Base-by-base conservation (phyloP, 2,797 vertebrate species). In the Remorina albescens region DNA sequence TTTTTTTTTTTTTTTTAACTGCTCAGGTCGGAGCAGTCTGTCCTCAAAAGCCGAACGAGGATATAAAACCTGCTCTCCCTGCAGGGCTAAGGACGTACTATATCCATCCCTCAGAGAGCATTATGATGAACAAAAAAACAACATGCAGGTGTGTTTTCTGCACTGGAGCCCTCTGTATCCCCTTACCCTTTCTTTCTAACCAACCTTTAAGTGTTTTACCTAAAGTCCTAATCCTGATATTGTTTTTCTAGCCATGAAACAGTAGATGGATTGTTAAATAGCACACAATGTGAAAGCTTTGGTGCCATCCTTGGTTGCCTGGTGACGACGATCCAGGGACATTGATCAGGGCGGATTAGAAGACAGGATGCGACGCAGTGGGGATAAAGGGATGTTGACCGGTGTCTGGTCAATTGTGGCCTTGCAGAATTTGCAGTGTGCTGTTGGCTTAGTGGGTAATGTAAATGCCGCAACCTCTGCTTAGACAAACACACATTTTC, bases 301-400 rank as follows among this genome's bases (percentile, higher is more conserved):
- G 73, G 76, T 82, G 89, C 84, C 78, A 88, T 85, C 81, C 67
- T 44, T 74, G 77, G 92, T 93, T 94, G 93, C 93, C 87, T 87
- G 89, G 92, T 86, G 92, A 94, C 87, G 64, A 69, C 63, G 47
- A 76, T 81, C 86, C 79, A 64, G 72, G 66, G 75, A 79, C 83
- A 94, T 94, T 83, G 90, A 94, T 92, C 87, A 70, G 83, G 67
- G 65, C 54, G 85, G 86, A 88, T 90, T 86, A 85, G 70, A 78
- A 78, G 69, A 71, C 36, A 72, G 76, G 66, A 54, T 61, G 55
- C 85, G 78, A 75, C 67, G 1, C 82, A 78, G 82, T 28, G 3
- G 81, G 84, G 82, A 90, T 87, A 76, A 88, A 88, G 81, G 80
- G 81, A 82, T 54, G 78, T 55, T 80, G 84, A 84, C 59, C 36